Evolutionary conservation across 2,113 vertebrate genomes (phyloP), one percentile per base, ranked within the genome.

Genomic region (Vulpes ferrilata): DNA sequence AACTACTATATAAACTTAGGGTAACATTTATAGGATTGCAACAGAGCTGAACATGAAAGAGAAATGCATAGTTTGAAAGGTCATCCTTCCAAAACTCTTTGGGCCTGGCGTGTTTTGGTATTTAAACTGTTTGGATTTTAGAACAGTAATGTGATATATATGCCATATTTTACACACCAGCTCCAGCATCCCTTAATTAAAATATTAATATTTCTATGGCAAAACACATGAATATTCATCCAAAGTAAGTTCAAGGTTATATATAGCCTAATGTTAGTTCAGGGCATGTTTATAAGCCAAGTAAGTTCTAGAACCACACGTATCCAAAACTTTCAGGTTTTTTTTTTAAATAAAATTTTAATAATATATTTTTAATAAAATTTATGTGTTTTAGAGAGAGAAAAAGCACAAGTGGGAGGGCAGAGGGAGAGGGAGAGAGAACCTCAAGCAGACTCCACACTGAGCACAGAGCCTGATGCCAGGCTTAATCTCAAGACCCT

Each of bases 31-130:
- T 43, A 27, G 74, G 64, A 95, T 22, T 64, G 2, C 22, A 32
- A 59, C 7, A 73, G 4, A 82, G 32, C 25, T 55, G 25, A 85
- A 55, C 20, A 64, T 30, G 15, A 73, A 83, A 84, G 67, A 80
- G 10, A 88, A 57, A 64, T 11, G 23, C 38, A 38, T 9, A 23
- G 25, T 87, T 85, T 95, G 5, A 76, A 80, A 85, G 73, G 30
- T 11, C 10, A 13, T 48, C 95, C 95, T 88, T 93, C 73, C 25
- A 82, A 94, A 95, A 74, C 5, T 84, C 27, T 55, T 82, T 38
- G 38, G 62, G 19, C 10, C 23, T 82, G 51, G 48, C 57, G 38
- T 73, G 8, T 55, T 67, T 53, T 38, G 6, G 16, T 85, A 64
- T 81, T 82, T 60, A 92, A 91, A 80, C 2, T 57, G 5, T 83